Evolutionary conservation across 2,888 invertebrate species (phyloP), one percentile per base, ranked within the genome.

Genomic region (Syritta pipiens): DNA sequence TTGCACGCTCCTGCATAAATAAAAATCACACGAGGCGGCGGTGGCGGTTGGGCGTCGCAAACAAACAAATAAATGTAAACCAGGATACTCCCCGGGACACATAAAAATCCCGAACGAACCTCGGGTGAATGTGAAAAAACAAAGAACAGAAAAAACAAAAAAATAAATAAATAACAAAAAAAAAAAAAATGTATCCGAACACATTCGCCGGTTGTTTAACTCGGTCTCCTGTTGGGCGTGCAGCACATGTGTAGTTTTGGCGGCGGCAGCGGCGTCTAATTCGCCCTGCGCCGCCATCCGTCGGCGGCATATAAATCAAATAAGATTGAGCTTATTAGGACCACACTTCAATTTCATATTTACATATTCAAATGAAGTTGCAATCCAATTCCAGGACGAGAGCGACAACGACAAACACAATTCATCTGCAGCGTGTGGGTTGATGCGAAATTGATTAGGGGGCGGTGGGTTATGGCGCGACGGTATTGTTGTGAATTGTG

Each of bases 1-100:
- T 75, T 62, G 76, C 76, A 76, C 57, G 76, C 76, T 55, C 57
- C 63, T 76, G 72, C 79, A 79, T 79, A 79, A 79, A 74, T 79
- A 79, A 79, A 79, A 67, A 71, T 77, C 71, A 62, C 77, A 72
- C 49, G 40, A 42, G 12, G 4, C 7, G 22, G 17, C 17, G 24
- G 5, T 1, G 26, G 55, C 24, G 24, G 37, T 32, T 9, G 32
- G 10, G 55, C 26, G 44, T 12, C 42, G 2, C 12, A 26, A 62
- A 40, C 53, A 55, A 75, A 75, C 53, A 74, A 59, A 74, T 26
- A 14, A 59, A 35, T 22, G 26, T 12, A 24, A 42, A 28, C 28
- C 55, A 44, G 53, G 37, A 57, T 24, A 48, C 57, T 68, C 57
- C 32, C 5, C 42, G 35, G 20, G 19, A 35, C 9, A 20, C 10